Evolutionary conservation across 2,888 invertebrate genomes (phyloP).

Genomic region (Branchipolynoe longqiensis): DNA sequence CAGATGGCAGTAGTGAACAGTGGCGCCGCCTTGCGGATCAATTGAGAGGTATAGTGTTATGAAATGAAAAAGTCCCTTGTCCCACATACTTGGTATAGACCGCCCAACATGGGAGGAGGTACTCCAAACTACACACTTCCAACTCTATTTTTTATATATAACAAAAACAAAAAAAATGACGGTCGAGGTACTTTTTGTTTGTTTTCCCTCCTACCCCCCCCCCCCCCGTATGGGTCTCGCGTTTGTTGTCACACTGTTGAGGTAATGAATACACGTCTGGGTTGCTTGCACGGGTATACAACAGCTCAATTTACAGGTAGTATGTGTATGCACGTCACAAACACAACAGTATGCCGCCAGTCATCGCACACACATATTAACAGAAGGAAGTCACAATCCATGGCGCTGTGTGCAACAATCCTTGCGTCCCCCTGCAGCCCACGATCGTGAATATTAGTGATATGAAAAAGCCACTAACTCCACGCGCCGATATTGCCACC

Average conservation of each 20-base stretch:
- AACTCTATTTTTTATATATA: background rate
- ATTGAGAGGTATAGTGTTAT: conserved; percentile 18
- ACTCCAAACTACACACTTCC: background rate
- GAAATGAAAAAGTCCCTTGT: no score
- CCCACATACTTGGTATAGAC: no score
- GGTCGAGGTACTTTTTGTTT: conserved; percentile 38
- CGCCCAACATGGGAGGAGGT: no score
- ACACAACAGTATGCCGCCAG: conserved; percentile 42
- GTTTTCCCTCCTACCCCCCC: no score
- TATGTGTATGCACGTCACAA: conserved; percentile 37
- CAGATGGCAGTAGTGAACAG: conserved; percentile 37
- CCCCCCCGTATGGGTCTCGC: no score
- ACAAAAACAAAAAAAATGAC: conserved; percentile 3
- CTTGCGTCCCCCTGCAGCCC: background rate
- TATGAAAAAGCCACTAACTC: background rate
- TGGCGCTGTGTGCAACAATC: background rate
- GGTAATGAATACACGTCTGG: conserved; percentile 40
- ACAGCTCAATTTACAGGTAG: conserved; percentile 30
- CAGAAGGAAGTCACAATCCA: background rate
- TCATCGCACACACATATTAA: no score
- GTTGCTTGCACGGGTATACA: conserved; percentile 7
- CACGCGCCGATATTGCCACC: conserved; percentile 20
- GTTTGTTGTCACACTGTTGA: conserved; percentile 37
- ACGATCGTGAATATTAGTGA: background rate
- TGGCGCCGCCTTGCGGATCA: conserved; percentile 27